Evolutionary conservation across 2,797 vertebrate species (phyloP).

Genomic region (Halcyon smyrnensis): DNA sequence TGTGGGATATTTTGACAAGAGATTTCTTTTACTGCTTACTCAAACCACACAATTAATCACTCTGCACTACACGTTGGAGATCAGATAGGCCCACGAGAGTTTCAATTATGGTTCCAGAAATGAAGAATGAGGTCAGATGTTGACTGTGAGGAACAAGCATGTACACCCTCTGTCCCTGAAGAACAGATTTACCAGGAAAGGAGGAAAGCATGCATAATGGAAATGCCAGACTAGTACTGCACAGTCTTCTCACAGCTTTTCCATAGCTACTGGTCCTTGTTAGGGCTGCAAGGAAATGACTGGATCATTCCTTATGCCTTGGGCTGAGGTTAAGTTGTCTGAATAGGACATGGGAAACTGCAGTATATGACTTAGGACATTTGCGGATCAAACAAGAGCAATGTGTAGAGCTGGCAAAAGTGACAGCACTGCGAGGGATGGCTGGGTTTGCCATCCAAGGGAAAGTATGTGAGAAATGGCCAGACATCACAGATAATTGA

Average conservation of each 20-base stretch:
- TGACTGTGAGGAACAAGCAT: background rate
- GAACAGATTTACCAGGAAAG: background rate
- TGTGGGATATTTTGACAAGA: background rate
- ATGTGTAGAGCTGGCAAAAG: background rate
- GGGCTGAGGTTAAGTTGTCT: background rate
- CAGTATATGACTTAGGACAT: background rate
- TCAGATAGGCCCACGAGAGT: background rate
- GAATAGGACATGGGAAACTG: background rate
- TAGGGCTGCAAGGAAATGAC: background rate
- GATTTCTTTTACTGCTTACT: background rate
- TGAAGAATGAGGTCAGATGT: background rate
- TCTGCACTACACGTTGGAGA: background rate
- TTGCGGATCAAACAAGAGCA: background rate
- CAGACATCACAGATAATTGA: background rate
- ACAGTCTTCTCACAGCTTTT: background rate
- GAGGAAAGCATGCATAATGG: background rate
- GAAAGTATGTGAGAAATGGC: background rate
- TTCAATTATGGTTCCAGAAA: background rate
- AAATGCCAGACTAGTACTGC: background rate
- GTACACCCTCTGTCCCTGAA: background rate
- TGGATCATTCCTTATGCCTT: background rate
- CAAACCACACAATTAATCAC: background rate
- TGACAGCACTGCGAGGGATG: rapidly evolving
- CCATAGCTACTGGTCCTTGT: background rate
- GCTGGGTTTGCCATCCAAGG: background rate